Conservation (phyloP, 2,113 vertebrate genomes). For the Morphnarchus princeps region DNA sequence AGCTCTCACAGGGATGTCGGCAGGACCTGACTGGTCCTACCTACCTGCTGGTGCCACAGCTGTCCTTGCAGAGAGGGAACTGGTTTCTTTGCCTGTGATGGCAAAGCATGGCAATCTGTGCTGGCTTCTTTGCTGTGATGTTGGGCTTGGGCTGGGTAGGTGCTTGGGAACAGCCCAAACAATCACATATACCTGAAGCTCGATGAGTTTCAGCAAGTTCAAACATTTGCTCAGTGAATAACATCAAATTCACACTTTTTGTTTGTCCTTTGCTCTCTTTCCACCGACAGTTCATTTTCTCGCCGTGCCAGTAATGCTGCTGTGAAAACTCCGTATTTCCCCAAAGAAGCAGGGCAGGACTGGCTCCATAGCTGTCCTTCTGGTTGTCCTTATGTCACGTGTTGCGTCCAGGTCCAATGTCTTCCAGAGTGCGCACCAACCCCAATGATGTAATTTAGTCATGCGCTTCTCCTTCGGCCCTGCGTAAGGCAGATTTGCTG, state of each 20-base stretch:
- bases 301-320: not conserved
- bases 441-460: not conserved
- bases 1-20: not conserved
- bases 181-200: not conserved
- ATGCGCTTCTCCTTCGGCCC: not conserved
- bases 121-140: not conserved
- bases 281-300: not conserved
- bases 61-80: not conserved
- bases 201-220: not conserved
- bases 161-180: not conserved
- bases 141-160: not conserved
- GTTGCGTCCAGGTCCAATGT: not conserved
- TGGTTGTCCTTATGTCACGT: not conserved
- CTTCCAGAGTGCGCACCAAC: not conserved
- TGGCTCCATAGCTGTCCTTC: not conserved
- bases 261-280: not conserved
- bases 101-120: not conserved
- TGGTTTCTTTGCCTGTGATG: not conserved
- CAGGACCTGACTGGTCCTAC: not conserved
- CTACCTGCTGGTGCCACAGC: not conserved
- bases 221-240: not conserved
- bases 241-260: not conserved
- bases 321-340: not conserved
- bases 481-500: fast-evolving
- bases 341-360: not conserved